Evolutionary conservation across 2,797 vertebrate genomes (phyloP).

Genomic region (Glossophaga mutica): DNA sequence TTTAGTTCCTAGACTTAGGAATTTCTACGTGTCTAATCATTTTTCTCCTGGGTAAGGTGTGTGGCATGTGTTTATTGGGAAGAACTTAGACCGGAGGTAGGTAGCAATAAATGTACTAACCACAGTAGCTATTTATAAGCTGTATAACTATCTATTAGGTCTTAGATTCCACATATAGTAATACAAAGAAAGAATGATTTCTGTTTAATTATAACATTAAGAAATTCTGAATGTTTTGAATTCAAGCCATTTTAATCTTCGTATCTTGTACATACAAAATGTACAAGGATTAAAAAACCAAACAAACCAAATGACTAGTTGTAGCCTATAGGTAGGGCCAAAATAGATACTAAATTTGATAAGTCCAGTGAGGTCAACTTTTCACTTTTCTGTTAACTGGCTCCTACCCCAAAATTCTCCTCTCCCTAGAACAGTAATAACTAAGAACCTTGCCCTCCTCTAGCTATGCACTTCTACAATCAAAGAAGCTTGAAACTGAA

Average conservation of each 20-base stretch:
- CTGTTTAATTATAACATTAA: background rate
- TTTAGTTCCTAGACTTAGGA: background rate
- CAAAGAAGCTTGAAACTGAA: background rate
- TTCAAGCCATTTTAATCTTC: slow-evolving; percentile 17
- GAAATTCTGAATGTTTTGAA: slow-evolving; percentile 24
- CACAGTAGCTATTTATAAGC: background rate
- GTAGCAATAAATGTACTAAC: background rate
- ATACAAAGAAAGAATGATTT: background rate
- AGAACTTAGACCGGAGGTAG: background rate
- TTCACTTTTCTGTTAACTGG: slow-evolving; percentile 38
- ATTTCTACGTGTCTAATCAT: background rate
- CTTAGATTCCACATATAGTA: background rate
- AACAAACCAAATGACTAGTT: slow-evolving; percentile 27
- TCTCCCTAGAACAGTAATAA: background rate
- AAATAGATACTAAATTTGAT: background rate
- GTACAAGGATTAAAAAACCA: background rate
- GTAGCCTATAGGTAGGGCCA: background rate
- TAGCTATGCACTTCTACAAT: background rate
- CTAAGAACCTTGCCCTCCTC: background rate
- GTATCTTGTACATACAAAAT: background rate
- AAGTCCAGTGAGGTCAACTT: background rate
- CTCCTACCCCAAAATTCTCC: background rate
- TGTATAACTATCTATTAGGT: background rate
- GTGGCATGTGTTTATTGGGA: background rate
- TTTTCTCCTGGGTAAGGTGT: background rate